Evolutionary conservation across 2,797 vertebrate genomes (phyloP), one percentile per base, ranked within the genome.

Genomic region (Schizothorax lantsangensis): DNA sequence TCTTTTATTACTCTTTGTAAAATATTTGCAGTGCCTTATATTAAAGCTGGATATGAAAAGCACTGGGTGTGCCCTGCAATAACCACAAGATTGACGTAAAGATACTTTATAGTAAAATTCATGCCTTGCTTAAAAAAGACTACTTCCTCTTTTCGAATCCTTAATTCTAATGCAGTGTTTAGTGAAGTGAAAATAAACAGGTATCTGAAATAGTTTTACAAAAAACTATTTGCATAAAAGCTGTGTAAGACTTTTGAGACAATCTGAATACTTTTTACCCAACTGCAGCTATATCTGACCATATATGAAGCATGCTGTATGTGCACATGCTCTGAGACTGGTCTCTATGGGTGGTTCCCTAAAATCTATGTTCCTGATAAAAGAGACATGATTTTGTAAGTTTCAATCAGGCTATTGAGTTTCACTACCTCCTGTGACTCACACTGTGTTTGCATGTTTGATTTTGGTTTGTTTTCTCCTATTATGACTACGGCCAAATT

Each of bases 61-160:
- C 26, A 10, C 21, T 33, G 4, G 52, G 26, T 36, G 19, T 43
- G 54, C 1, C 17, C 6, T 75, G 38, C 26, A 74, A 49, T 33
- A 68, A 68, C 59, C 73, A 52, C 21, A 54, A n/a, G 30, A 59
- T 14, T 64, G 30, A 36, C 15, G 11, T n/a, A 79, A 38, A 72
- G 17, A 23, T 59, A 38, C 15, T 23, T 30, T 71, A 19, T 57
- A 15, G 45, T 40, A 43, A 19, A 77, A 40, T 30, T 30, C 3
- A 6, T 0, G 4, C 2, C 6, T 77, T 68, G 17, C 33, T 38
- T 69, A 2, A 19, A 52, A 75, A 38, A n/a, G 21, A 11, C 26
- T 23, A 69, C 74, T 90, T 90, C 88, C 83, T 86, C 81, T 88
- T 90, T 84, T 84, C 57, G 10, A 69, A 74, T 82, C 80, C 75